A percentile compares a stretch with the other conserved stretches of the same genome.
phyloP scores from a whole-genome alignment of 1,140 invertebrate genomes.

The Eriosoma lanigerum region DNA sequence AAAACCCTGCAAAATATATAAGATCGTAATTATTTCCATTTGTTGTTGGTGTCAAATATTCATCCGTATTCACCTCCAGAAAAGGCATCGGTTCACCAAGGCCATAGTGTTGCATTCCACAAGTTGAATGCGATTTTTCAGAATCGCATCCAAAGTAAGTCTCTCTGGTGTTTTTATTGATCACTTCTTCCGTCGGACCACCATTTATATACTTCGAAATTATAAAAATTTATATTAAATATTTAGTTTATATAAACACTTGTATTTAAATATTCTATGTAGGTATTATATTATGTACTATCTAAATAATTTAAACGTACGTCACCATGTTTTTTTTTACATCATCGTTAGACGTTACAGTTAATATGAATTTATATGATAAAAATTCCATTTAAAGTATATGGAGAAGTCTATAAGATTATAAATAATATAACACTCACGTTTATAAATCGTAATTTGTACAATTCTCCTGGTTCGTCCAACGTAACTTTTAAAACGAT shows the following conservation, averaged over 20 bases:
- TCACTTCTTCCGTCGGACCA: conserved; percentile 31
- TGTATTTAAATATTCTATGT: too few relatives aligned
- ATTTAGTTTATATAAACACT: too few relatives aligned
- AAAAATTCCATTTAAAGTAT: too few relatives aligned
- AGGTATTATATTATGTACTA: too few relatives aligned
- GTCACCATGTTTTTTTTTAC: too few relatives aligned
- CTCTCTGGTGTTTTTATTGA: not conserved
- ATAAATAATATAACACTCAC: conserved; percentile 14
- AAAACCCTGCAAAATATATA: conserved; percentile 60
- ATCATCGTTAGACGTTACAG: too few relatives aligned
- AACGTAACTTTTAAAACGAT: not conserved
- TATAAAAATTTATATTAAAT: too few relatives aligned
- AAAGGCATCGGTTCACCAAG: conserved; percentile 4
- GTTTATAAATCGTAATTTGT: conserved; percentile 7
- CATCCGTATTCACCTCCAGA: not conserved
- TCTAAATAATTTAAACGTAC: too few relatives aligned
- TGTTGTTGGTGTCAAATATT: not conserved
- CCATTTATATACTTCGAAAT: conserved; percentile 12
- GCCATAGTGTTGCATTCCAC: not conserved
- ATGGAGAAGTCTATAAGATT: too few relatives aligned
- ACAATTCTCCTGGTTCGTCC: not conserved
- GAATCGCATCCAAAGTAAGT: conserved; percentile 10
- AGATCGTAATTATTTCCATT: too few relatives aligned
- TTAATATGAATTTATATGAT: too few relatives aligned
- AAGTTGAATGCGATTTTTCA: not conserved